Percentiles rank a stretch among this genome's conserved stretches.
These are phyloP conservation scores for Eupleurogrammus muticus DNA, from an alignment of 2,797 vertebrate genomes.

Conservation along the genomic window DNA sequence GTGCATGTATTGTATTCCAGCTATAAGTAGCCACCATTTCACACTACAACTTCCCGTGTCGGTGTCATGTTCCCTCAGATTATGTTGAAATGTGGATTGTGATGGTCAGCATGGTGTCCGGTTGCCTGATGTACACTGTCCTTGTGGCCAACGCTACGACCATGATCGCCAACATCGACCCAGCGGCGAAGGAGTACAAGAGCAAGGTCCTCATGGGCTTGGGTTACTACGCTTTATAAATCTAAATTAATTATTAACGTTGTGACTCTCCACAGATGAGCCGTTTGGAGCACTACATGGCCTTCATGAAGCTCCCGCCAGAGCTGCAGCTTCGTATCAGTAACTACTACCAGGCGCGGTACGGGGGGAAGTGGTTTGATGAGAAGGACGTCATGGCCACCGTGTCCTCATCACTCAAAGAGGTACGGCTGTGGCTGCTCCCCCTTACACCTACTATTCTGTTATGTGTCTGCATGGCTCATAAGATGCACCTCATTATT, in stretches of 20 bases:
- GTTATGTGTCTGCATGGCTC: too few species aligned
- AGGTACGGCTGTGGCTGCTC: slow-evolving; percentile 55
- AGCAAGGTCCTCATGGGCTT: slow-evolving; percentile 78
- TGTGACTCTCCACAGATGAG: slow-evolving; percentile 73
- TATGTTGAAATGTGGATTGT: slow-evolving; percentile 86
- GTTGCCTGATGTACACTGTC: slow-evolving; percentile 86
- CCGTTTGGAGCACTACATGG: slow-evolving; percentile 85
- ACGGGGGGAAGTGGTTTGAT: slow-evolving; percentile 82
- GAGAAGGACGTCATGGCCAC: slow-evolving; percentile 83
- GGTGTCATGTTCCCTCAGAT: slow-evolving; percentile 68
- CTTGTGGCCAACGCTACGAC: slow-evolving; percentile 85
- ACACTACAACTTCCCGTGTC: neutral
- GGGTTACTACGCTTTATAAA: neutral
- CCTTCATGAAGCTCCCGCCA: slow-evolving; percentile 85
- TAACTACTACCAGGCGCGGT: slow-evolving; percentile 84
- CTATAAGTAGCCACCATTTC: slow-evolving; percentile 5
- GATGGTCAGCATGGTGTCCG: slow-evolving; percentile 87
- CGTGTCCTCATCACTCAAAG: slow-evolving; percentile 80
- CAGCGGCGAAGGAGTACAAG: slow-evolving; percentile 83
- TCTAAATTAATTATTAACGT: neutral
- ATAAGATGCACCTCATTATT: neutral
- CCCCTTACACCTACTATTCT: neutral
- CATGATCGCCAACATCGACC: slow-evolving; percentile 83
- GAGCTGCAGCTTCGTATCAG: slow-evolving; percentile 81
- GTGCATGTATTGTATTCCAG: slow-evolving; percentile 2